These are phyloP conservation scores for Corydoras sp. DNA, from an alignment of 2,113 vertebrate genomes.

Conservation along the genomic window DNA sequence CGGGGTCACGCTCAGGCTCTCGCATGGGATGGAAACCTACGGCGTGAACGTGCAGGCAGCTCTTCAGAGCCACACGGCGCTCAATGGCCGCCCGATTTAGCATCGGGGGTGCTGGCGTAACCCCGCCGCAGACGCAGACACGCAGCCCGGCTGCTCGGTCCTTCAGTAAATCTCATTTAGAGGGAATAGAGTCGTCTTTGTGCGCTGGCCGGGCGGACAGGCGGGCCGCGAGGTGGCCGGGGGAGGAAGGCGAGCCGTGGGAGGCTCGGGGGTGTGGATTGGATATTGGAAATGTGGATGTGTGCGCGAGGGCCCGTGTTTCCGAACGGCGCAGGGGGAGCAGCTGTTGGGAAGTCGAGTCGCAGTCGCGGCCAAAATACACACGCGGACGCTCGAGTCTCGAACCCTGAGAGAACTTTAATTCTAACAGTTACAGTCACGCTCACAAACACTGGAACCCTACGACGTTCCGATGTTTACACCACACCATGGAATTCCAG, in stretches of 20 bases:
- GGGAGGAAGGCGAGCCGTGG: constrained; percentile 11
- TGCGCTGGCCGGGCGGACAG: constrained; percentile 49
- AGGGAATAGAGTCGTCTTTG: constrained; percentile 55
- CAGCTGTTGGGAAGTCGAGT: constrained; percentile 37
- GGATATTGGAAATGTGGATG: constrained; percentile 15
- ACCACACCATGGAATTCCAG: no score
- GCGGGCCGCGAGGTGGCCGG: constrained; percentile 47
- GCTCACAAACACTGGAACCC: no score
- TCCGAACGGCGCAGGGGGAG: constrained; percentile 13
- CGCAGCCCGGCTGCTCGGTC: constrained; percentile 19
- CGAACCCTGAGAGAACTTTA: no score
- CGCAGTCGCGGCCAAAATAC: constrained; percentile 2
- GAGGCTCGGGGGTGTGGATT: constrained; percentile 6
- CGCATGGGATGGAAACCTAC: constrained; percentile 14
- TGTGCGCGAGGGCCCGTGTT: constrained; percentile 27
- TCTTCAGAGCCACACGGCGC: constrained; percentile 12
- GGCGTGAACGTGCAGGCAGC: background rate
- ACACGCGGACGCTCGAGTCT: no score
- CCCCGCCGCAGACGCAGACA: constrained; percentile 21
- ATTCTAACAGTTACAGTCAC: no score
- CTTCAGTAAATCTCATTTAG: constrained; percentile 52
- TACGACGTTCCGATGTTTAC: no score
- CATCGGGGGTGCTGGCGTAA: constrained; percentile 25
- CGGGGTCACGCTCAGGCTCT: background rate
- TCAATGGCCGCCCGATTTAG: constrained; percentile 27